Percentiles rank a stretch among this genome's conserved stretches.
Evolutionary conservation across 2,113 vertebrate genomes (phyloP).

Genomic region (Arothron firmamentum): DNA sequence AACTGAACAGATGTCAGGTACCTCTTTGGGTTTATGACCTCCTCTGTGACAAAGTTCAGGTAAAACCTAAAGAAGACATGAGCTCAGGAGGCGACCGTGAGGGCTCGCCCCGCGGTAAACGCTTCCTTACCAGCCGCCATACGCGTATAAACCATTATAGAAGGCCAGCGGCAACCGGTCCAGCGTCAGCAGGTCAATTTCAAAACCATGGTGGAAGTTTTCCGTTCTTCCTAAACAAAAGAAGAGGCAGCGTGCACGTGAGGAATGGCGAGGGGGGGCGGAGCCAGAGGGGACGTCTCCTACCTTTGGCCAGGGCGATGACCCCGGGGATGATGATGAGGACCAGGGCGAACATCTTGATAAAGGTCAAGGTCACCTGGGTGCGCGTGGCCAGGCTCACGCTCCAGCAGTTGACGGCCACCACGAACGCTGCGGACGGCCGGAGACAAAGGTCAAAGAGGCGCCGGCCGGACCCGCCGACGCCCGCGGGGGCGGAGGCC

Average conservation of each 20-base stretch:
- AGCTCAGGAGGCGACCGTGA: not conserved
- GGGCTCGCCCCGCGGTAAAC: not conserved
- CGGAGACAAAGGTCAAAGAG: not conserved
- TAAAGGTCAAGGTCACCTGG: slow-evolving; percentile 76
- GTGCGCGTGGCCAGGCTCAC: slow-evolving; percentile 78
- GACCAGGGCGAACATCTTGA: slow-evolving; percentile 79
- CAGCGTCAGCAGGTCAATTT: slow-evolving; percentile 65
- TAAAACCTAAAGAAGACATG: slow-evolving; percentile 77
- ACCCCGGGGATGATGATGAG: slow-evolving; percentile 85
- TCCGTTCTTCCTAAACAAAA: slow-evolving; percentile 73
- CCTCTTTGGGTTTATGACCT: slow-evolving; percentile 85
- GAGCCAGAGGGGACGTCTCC: not conserved
- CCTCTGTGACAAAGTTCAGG: slow-evolving; percentile 84
- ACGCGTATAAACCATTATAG: slow-evolving; percentile 87
- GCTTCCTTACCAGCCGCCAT: slow-evolving; percentile 82
- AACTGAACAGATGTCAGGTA: slow-evolving; percentile 37
- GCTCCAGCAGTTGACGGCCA: slow-evolving; percentile 85
- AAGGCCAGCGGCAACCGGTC: slow-evolving; percentile 84
- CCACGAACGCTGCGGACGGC: slow-evolving; percentile 72
- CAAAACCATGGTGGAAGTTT: slow-evolving; percentile 83
- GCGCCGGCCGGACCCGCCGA: too few relatives aligned
- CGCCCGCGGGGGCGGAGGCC: too few relatives aligned
- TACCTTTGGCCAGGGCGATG: slow-evolving; percentile 80
- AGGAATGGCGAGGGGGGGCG: too few relatives aligned
- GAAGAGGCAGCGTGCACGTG: too few relatives aligned